phyloP scores from a whole-genome alignment of 2,888 invertebrate genomes.

The Callyntrura sp. region DNA sequence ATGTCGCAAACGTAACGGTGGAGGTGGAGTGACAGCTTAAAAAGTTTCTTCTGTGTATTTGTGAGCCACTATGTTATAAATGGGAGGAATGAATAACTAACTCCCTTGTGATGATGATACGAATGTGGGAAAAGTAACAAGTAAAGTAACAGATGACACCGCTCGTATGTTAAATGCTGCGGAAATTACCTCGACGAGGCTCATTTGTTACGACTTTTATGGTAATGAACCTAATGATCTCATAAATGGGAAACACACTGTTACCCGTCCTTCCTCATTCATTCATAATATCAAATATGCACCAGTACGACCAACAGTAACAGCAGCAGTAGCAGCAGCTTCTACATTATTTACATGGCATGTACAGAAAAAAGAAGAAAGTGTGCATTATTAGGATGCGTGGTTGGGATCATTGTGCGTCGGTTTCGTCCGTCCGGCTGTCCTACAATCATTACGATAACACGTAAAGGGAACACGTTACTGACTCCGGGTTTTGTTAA shows the following conservation, averaged over 20 bases:
- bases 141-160: constrained; percentile 81
- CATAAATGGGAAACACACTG: constrained; percentile 80
- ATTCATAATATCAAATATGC: constrained; percentile 52
- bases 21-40: constrained; percentile 37
- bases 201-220: constrained; percentile 83
- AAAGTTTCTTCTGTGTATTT: constrained; percentile 52
- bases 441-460: no score
- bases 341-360: constrained; percentile 20
- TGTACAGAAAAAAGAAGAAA: constrained; percentile 31
- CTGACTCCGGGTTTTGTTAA: no score
- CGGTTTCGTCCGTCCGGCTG: no score
- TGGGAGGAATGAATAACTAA: constrained; percentile 60
- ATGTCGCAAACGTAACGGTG: constrained; percentile 25
- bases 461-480: no score
- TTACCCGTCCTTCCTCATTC: constrained; percentile 74
- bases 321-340: constrained; percentile 24
- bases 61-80: constrained; percentile 13
- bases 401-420: no score
- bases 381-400: constrained; percentile 72
- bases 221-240: constrained; percentile 83
- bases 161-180: constrained; percentile 82
- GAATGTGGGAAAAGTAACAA: constrained; percentile 78
- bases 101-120: constrained; percentile 64
- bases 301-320: background rate
- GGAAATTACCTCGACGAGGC: constrained; percentile 83